A percentile compares a stretch with the other conserved stretches of the same genome.
These are phyloP conservation scores for Excalfactoria chinensis DNA, from an alignment of 2,113 vertebrate genomes.

Conservation along the genomic window DNA sequence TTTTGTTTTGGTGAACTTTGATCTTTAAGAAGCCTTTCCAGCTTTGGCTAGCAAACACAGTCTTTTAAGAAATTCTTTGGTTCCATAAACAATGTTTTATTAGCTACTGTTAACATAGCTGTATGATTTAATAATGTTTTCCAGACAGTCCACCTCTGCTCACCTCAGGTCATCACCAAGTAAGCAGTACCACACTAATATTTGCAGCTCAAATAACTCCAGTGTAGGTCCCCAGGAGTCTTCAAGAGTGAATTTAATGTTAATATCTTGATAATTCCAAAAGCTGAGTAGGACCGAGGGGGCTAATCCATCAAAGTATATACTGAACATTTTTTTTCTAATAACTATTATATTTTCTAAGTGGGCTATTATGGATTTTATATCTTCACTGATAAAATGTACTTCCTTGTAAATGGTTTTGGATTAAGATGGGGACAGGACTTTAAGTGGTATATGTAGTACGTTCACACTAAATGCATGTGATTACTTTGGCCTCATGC, in stretches of 20 bases:
- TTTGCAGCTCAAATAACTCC: neutral
- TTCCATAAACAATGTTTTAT: neutral
- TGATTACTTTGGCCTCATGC: neutral
- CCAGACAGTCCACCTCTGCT: neutral
- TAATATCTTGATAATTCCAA: neutral
- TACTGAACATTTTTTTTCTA: neutral
- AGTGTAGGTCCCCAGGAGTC: neutral
- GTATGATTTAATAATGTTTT: neutral
- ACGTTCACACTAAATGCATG: neutral
- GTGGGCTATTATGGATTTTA: neutral
- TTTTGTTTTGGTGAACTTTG: neutral
- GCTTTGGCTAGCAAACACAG: neutral
- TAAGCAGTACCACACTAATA: neutral
- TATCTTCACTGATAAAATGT: neutral
- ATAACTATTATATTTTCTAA: neutral
- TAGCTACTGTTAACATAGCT: neutral
- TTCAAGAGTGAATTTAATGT: neutral
- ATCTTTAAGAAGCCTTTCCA: neutral
- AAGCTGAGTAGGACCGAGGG: neutral
- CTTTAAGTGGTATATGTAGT: neutral
- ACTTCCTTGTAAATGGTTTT: conserved; percentile 22
- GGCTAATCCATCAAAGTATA: neutral
- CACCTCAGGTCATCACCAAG: neutral
- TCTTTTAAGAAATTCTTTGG: neutral
- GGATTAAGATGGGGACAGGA: neutral